Base-by-base conservation (phyloP, 37 sponge, comb jelly and placozoan species). In the Bolinopsis microptera region DNA sequence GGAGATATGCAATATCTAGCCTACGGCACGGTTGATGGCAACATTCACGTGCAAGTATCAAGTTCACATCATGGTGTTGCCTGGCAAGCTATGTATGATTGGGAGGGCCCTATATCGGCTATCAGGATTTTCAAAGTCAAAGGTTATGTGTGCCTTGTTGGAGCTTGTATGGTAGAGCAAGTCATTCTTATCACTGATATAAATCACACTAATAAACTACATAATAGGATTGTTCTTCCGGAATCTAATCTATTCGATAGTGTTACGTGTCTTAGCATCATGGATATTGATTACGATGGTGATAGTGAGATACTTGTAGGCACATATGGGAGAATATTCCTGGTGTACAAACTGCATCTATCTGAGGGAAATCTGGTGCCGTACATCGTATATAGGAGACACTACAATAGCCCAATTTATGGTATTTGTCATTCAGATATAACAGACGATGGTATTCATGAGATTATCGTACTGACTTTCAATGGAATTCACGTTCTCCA, bases 211-310 rank as follows among this genome's bases (percentile, higher is more conserved):
- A 77, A 77, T 18, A 77, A 77, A 32, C 80, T 77, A 27, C 0
- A 3, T 77, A 77, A 77, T 0, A 34, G 35, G 80, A 34, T 32
- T 9, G 33, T 77, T 35, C 21, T 77, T 1, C 80, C 80, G 18
- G 80, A 77, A 35, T 77, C 80, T 32, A 77, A 1, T 5, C 80
- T 2, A 16, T 77, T 27, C 32, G 80, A 77, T 36, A 77, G 80
- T 34, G 80, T 77, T 21, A 77, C 80, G 36, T 77, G 80, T 34
- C 3, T 77, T 1, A 77, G 9, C 32, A 77, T 34, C 27, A 86
- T 86, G 90, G 90, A 86, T 40, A 86, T 86, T 16, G 90, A 86
- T 34, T 86, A 34, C 36, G 90, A 86, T n/a, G 61, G 90, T 3
- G 61, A 86, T 16, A 22, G 3, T 23, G 90, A 86, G 26, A 86